Evolutionary conservation across 1,140 invertebrate species (phyloP).

Genomic region (Papilio aristodemus): DNA sequence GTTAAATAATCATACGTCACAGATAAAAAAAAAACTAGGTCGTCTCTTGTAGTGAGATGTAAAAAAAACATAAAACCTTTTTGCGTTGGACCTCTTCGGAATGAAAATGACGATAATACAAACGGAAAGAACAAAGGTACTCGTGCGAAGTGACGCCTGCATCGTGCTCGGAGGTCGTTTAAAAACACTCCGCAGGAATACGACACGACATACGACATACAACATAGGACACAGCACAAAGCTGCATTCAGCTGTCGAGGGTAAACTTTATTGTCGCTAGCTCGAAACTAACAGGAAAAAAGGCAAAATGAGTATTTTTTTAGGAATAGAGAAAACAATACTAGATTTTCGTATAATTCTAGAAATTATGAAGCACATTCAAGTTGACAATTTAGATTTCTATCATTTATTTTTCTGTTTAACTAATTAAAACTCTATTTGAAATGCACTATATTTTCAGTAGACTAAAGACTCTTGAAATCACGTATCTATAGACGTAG

Average conservation of each 20-base stretch:
- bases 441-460: no score
- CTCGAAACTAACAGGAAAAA: neutral
- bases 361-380: no score
- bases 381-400: no score
- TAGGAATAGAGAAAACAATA: neutral
- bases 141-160: neutral
- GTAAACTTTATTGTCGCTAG: slow-evolving; percentile 12
- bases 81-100: neutral
- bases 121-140: neutral
- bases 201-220: neutral
- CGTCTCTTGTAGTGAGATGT: neutral
- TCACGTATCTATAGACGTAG: no score
- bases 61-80: neutral
- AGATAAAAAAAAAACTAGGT: neutral
- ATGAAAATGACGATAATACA: slow-evolving; percentile 14
- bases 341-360: no score
- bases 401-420: no score
- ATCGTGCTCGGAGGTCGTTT: neutral
- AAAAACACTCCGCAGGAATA: slow-evolving; percentile 22
- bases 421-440: no score
- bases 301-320: neutral
- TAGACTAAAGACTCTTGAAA: no score
- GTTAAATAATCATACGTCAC: no score
- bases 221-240: slow-evolving; percentile 9
- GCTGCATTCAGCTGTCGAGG: slow-evolving; percentile 16